Evolutionary conservation across 2,888 invertebrate genomes (phyloP), one percentile per base, ranked within the genome.

Genomic region (Troglohyphantes excavatus): DNA sequence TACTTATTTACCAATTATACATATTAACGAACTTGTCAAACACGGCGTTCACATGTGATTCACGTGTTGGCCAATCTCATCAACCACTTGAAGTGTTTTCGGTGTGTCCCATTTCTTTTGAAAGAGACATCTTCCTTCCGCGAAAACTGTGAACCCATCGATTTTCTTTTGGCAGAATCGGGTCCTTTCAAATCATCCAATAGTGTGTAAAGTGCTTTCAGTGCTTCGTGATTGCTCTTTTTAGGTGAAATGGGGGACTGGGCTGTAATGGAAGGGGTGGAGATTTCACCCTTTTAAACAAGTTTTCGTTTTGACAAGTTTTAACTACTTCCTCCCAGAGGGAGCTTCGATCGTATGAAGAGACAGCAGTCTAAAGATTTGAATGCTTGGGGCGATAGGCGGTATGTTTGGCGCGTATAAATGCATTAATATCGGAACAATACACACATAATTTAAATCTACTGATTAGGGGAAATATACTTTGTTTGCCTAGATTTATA

Each of bases 281-380:
- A 68, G 33, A 65, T 26, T 23, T n/a, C 7, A 21, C 78, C 43
- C n/a, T 61, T 61, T 78, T 39, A 63, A 78, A 78, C 63, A 43
- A 33, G 63, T 78, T 78, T 78, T 39, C 78, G 78, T 78, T 78
- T 78, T 78, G 78, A 65, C 78, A 78, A 78, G 39, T 78, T 78
- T 78, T 78, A 78, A 78, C 78, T 78, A 26, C 43, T 39, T 78
- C 53, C n/a, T 13, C n/a, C 5, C 13, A 53, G 5, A n/a, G 17
- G 53, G 9, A 39, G 13, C 13, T 53, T 53, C 53, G 53, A 53
- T 53, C 53, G 53, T 53, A 7, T 39, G 7, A 39, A 39, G 0
- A 3, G 39, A 39, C n/a, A 39, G 39, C 0, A 39, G 39, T 39
- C n/a, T n/a, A n/a, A n/a, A n/a, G n/a, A n/a, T n/a, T n/a, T n/a